A percentile compares a stretch with the other conserved stretches of the same genome.
phyloP scores from a whole-genome alignment of 2,888 invertebrate species.

The Salticus scenicus region DNA sequence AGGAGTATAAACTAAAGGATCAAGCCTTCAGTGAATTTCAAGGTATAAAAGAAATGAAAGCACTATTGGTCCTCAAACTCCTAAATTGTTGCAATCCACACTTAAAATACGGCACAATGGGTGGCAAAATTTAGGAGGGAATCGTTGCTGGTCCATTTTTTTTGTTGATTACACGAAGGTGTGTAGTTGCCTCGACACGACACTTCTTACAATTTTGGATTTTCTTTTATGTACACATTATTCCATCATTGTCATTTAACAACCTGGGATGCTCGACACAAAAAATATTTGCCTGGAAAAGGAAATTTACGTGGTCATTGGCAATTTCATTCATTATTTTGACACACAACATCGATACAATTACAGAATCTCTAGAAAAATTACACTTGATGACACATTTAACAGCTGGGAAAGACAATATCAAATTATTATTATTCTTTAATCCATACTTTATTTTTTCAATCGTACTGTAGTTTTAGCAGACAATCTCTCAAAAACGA shows the following conservation, averaged over 20 bases:
- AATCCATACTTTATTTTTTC: too few species aligned
- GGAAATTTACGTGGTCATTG: neutral
- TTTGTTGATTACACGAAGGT: conserved; percentile 3
- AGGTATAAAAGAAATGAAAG: conserved; percentile 42
- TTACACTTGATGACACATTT: too few species aligned
- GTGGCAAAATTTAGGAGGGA: conserved; percentile 69
- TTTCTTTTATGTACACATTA: neutral
- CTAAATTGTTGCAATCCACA: conserved; percentile 67
- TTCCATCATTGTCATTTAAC: neutral
- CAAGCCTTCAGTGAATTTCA: conserved; percentile 30
- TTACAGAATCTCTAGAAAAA: too few species aligned
- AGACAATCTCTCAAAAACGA: too few species aligned
- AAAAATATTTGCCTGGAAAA: too few species aligned
- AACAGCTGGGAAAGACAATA: too few species aligned
- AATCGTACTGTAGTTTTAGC: too few species aligned
- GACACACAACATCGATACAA: too few species aligned
- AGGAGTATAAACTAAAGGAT: neutral
- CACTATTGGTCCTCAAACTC: conserved; percentile 69
- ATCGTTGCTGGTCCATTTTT: conserved; percentile 66
- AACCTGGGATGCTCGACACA: neutral
- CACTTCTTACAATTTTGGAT: neutral
- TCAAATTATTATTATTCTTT: too few species aligned
- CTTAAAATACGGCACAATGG: conserved; percentile 47
- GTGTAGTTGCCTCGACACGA: neutral
- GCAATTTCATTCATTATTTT: neutral